A percentile compares a stretch with the other conserved stretches of the same genome.
phyloP scores from a whole-genome alignment of 2,888 invertebrate genomes.

The Oscheius sp. region DNA sequence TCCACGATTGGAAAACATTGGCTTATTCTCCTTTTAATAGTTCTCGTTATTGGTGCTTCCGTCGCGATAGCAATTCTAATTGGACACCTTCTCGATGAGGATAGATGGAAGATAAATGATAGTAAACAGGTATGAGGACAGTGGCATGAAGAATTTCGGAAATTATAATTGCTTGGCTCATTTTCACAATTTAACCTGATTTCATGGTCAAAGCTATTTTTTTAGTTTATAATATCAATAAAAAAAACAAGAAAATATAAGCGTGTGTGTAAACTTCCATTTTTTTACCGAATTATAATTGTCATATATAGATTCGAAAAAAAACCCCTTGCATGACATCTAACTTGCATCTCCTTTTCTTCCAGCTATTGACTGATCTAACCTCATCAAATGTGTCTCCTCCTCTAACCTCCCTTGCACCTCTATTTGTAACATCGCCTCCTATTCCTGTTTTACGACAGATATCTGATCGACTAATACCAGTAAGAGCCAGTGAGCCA shows the following conservation, averaged over 20 bases:
- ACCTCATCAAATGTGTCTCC: conserved; percentile 9
- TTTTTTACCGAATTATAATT: too few species aligned
- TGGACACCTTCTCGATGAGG: conserved; percentile 61
- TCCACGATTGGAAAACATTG: not conserved
- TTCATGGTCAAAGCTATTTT: too few species aligned
- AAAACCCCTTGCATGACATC: too few species aligned
- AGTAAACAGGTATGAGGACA: not conserved
- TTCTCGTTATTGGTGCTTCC: conserved; percentile 59
- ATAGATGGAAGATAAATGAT: conserved; percentile 19
- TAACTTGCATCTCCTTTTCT: too few species aligned
- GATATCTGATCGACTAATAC: conserved; percentile 20
- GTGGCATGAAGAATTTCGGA: not conserved
- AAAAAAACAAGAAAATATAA: too few species aligned
- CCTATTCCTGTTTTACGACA: conserved; percentile 10
- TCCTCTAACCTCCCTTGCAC: conserved; percentile 3
- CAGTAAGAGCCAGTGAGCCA: conserved; percentile 1
- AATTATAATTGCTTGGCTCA: not conserved
- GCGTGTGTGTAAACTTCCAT: too few species aligned
- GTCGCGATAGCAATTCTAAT: conserved; percentile 59
- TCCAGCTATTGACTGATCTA: conserved; percentile 16
- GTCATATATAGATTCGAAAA: too few species aligned
- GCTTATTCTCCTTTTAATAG: conserved; percentile 42
- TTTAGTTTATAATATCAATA: too few species aligned
- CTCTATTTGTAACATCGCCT: not conserved
- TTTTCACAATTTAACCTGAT: too few species aligned